Percentiles rank a stretch among this genome's conserved stretches.
Conservation (phyloP, 2,888 invertebrate species). For the Chrysomela aeneicollis region DNA sequence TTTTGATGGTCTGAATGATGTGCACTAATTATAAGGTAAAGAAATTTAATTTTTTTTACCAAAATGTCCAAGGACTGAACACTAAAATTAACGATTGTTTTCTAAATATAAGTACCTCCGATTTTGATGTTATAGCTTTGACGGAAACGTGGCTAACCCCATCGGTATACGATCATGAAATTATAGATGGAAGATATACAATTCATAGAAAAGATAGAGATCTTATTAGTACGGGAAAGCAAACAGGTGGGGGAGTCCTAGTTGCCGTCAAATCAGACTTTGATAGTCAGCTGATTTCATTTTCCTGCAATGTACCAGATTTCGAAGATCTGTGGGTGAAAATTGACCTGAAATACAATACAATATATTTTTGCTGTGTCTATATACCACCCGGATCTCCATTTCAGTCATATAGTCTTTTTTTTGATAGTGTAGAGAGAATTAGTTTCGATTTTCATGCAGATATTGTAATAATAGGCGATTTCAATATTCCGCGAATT, state of each 20-base stretch:
- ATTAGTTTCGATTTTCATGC: conserved; percentile 3
- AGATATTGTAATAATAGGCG: conserved; percentile 5
- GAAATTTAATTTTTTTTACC: conserved; percentile 11
- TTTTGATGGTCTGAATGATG: conserved; percentile 5
- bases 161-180: conserved; percentile 9
- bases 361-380: conserved; percentile 6
- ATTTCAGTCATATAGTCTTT: conserved; percentile 5
- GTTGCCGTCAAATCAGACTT: conserved; percentile 12
- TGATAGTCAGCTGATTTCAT: conserved; percentile 12
- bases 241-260: conserved; percentile 7
- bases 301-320: conserved; percentile 8
- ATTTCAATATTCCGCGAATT: conserved; percentile 2
- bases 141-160: conserved; percentile 17
- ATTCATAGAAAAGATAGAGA: conserved; percentile 14
- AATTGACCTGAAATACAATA: conserved; percentile 8
- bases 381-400: conserved; percentile 11
- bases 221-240: conserved; percentile 8
- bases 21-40: conserved; percentile 11
- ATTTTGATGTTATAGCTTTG: conserved; percentile 2
- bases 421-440: conserved; percentile 10
- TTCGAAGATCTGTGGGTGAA: conserved; percentile 16
- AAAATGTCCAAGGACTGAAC: conserved; percentile 11
- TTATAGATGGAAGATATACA: conserved; percentile 12
- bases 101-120: conserved; percentile 8
- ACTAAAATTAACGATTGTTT: conserved; percentile 13